Conservation (phyloP, 2,113 vertebrate species). For the Macaca nemestrina region DNA sequence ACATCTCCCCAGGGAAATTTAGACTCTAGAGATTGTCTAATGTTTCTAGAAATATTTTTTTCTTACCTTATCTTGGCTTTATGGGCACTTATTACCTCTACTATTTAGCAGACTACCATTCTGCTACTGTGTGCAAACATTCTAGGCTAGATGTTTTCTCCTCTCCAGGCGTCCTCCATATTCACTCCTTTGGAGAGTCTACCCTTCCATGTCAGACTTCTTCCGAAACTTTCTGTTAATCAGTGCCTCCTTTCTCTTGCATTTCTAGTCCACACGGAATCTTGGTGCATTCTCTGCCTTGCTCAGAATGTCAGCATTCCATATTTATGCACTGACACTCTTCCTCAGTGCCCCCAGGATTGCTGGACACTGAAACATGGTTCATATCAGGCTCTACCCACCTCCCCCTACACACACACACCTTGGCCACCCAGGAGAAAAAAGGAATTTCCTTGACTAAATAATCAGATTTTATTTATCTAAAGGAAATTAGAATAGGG, state of each 20-base stretch:
- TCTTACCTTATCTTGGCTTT: background rate
- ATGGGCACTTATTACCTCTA: no score
- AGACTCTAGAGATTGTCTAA: background rate
- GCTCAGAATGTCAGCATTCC: background rate
- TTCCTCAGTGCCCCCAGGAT: background rate
- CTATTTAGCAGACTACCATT: background rate
- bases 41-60: constrained; percentile 6
- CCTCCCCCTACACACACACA: no score
- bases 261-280: background rate
- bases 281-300: background rate
- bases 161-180: background rate
- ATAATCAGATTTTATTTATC: background rate
- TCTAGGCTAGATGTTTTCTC: background rate
- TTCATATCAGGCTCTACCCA: background rate
- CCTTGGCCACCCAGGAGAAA: background rate
- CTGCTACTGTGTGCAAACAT: background rate
- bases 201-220: background rate
- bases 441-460: background rate
- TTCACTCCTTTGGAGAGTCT: background rate
- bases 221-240: background rate
- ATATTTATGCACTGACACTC: background rate
- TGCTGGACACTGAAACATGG: background rate
- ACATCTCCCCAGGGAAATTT: background rate
- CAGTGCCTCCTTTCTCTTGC: background rate
- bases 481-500: background rate